Base-by-base conservation (phyloP, 2,797 vertebrate species). In the Oceanodroma leucorhoa region DNA sequence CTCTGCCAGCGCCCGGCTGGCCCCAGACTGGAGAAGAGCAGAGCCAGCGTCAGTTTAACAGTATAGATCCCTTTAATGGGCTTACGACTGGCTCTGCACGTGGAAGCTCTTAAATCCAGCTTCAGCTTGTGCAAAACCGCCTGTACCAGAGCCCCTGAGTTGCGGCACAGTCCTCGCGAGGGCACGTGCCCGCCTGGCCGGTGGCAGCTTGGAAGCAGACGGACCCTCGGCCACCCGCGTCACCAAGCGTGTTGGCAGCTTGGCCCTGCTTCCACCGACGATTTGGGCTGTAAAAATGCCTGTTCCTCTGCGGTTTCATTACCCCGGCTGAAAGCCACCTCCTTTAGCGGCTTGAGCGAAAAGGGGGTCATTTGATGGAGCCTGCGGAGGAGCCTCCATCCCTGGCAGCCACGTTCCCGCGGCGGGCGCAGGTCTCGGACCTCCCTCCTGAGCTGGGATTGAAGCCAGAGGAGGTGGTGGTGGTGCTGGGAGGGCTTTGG, bases 101-200 rank as follows among this genome's bases (percentile, higher is more conserved):
- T 19, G 54, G 70, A 16, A 54, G 30, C 18, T 54, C 89, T 85
- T 67, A 64, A 67, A 67, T 2, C 60, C 62, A 12, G 11, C 34
- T 22, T 6, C 60, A 2, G 6, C n/a, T 21, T 3, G 46, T 17
- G 72, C 75, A 41, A 22, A 58, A 11, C 40, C 5, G 0, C 45
- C 77, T 3, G 19, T 17, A 9, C 51, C 45, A 10, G 71, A 53
- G 78, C 78, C 40, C 13, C 9, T 0, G 51, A 11, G 80, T 5
- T 6, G 21, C 1, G 6, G 55, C 67, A 22, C 16, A 0, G 45
- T 16, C 75, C 75, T 29, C 2, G 1, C n/a, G 2, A 32, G n/a
- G 73, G 20, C 36, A 51, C 0, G 2, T 23, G 46, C 34, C 34
- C 5, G 1, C 58, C 54, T 4, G 51, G 51, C 27, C 3, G 8